Percentiles rank a stretch among this genome's conserved stretches.
These are phyloP conservation scores for Amyelois transitella DNA, from an alignment of 1,140 invertebrate genomes.

Conservation along the genomic window DNA sequence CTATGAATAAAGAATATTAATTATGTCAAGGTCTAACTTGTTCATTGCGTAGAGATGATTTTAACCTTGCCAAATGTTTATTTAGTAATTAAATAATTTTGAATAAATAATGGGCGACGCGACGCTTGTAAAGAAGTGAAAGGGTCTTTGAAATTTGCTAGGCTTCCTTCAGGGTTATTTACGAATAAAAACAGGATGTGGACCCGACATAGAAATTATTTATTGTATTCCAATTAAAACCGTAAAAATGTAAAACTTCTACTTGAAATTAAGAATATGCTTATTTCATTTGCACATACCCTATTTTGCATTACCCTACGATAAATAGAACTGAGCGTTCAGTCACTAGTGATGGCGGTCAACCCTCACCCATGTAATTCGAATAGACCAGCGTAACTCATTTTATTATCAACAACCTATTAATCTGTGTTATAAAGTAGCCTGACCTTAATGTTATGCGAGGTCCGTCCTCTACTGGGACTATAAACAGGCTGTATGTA, in stretches of 20 bases:
- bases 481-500: background rate
- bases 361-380: background rate
- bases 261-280: too few species aligned
- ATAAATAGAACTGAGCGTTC: too few species aligned
- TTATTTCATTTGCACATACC: too few species aligned
- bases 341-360: too few species aligned
- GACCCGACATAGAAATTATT: too few species aligned
- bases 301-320: too few species aligned
- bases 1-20: slow-evolving; percentile 50
- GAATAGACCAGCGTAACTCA: too few species aligned
- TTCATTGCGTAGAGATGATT: slow-evolving; percentile 51
- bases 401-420: background rate
- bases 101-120: slow-evolving; percentile 13
- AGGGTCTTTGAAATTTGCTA: background rate
- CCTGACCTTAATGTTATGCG: too few species aligned
- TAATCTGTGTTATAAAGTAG: background rate
- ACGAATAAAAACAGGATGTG: too few species aligned
- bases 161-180: background rate
- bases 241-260: background rate
- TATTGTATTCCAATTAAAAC: too few species aligned
- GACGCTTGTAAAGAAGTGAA: background rate
- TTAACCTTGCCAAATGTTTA: slow-evolving; percentile 48
- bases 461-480: background rate
- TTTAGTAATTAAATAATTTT: slow-evolving; percentile 37
- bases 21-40: slow-evolving; percentile 39